Percentiles rank a stretch among this genome's conserved stretches.
phyloP scores from a whole-genome alignment of 1,140 invertebrate species.

The Hycleus cichorii region DNA sequence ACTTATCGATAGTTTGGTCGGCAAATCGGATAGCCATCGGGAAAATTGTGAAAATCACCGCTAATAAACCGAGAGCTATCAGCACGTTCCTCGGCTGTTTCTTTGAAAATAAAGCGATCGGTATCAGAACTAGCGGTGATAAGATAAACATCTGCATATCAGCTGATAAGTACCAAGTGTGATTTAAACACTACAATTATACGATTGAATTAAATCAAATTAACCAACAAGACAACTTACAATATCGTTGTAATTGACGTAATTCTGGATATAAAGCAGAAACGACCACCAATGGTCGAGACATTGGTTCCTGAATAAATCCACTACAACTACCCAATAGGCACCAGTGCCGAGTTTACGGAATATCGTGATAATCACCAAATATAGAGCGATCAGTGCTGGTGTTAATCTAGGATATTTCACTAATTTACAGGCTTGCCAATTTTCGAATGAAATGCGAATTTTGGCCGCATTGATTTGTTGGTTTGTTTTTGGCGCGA shows the following conservation, averaged over 20 bases:
- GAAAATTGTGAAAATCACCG: conserved; percentile 21
- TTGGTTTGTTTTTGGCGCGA: too few relatives aligned
- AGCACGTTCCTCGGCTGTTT: conserved; percentile 17
- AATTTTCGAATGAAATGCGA: too few relatives aligned
- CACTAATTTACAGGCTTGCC: neutral
- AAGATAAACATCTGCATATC: conserved; percentile 67
- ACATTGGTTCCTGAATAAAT: conserved; percentile 35
- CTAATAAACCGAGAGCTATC: conserved; percentile 7
- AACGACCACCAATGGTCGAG: conserved; percentile 50
- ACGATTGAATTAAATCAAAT: neutral
- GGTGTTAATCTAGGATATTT: conserved; percentile 42
- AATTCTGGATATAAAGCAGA: conserved; percentile 54
- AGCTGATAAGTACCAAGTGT: conserved; percentile 54
- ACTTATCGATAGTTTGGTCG: conserved; percentile 22
- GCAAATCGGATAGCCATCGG: conserved; percentile 21
- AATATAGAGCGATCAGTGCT: conserved; percentile 39
- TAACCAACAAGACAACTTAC: conserved; percentile 24
- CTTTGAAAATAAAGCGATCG: conserved; percentile 22
- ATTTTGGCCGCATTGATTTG: too few relatives aligned
- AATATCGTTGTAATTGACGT: conserved; percentile 38
- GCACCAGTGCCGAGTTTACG: conserved; percentile 41
- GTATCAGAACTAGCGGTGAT: conserved; percentile 46
- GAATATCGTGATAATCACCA: conserved; percentile 38
- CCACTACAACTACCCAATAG: conserved; percentile 34
- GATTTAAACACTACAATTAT: conserved; percentile 49